These are phyloP conservation scores for Melanostoma mellinum DNA, from an alignment of 2,888 invertebrate species.

Conservation along the genomic window DNA sequence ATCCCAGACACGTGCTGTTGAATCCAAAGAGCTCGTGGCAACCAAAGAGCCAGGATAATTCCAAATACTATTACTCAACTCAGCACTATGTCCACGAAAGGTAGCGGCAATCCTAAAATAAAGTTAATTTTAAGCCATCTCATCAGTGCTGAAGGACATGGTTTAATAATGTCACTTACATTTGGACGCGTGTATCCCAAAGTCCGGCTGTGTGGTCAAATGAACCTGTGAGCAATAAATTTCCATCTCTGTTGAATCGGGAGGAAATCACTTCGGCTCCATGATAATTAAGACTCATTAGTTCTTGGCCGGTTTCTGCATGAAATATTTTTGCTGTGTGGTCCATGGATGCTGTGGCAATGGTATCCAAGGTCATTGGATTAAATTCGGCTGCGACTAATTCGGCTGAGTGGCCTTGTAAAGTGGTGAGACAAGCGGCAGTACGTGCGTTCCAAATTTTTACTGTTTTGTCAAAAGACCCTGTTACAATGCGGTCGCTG, in stretches of 20 bases:
- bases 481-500: constrained; percentile 89
- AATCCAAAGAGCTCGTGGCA: constrained; percentile 88
- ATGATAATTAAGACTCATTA: constrained; percentile 86
- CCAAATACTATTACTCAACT: constrained; percentile 87
- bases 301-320: constrained; percentile 85
- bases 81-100: constrained; percentile 86
- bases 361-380: constrained; percentile 84
- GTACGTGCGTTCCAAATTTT: constrained; percentile 88
- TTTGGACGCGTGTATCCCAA: constrained; percentile 88
- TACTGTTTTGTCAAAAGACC: constrained; percentile 91
- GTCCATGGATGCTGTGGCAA: constrained; percentile 91
- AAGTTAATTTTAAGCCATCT: constrained; percentile 19
- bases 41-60: constrained; percentile 87
- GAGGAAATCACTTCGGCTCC: constrained; percentile 89
- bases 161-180: constrained; percentile 80
- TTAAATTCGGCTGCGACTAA: constrained; percentile 88
- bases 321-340: constrained; percentile 88
- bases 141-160: neutral
- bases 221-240: constrained; percentile 89
- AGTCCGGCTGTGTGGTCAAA: constrained; percentile 90
- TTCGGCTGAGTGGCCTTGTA: constrained; percentile 90
- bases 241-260: constrained; percentile 87
- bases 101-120: constrained; percentile 83
- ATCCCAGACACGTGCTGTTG: constrained; percentile 89
- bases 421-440: constrained; percentile 86